Evolutionary conservation across 2,113 vertebrate genomes (phyloP), one percentile per base, ranked within the genome.

Genomic region (Zonotrichia leucophrys): DNA sequence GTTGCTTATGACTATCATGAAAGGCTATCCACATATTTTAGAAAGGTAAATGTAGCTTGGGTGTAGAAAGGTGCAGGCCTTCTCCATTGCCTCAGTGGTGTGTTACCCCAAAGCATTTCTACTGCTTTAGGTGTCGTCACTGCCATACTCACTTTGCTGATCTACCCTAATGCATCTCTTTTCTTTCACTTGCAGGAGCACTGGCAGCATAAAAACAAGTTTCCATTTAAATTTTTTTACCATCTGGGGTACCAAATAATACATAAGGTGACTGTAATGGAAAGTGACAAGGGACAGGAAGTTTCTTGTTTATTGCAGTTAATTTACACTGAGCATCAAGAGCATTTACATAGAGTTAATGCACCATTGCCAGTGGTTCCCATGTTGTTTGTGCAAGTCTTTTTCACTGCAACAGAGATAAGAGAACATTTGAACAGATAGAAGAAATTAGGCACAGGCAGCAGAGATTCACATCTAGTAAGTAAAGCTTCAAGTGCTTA

Each of bases 241-340:
- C 87, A 91, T 92, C 83, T 94, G 87, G 80, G 28, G 7, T 94
- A 92, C 82, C 69, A 89, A 96, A 95, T 96, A 92, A 95, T 93
- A 56, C 12, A 94, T 92, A 72, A 94, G 49, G 66, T 42, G 75
- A 91, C 74, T 72, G 56, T 75, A 92, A 88, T 94, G 64, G 41
- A 68, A 94, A 94, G 69, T 52, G 52, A 60, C 64, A 62, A 92
- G 80, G 47, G 91, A 84, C 80, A 68, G 89, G 83, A 94, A 87
- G 83, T 78, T 93, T 93, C 83, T 89, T 44, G 30, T 78, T 88
- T 90, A 83, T 81, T 78, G 47, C 28, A 49, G 56, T 81, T 95
- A 62, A 74, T 83, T 93, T 93, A 50, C 37, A 70, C 41, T 89
- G 35, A 53, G 37, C 52, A 56, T 84, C 73, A 75, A 78, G 64